Evolutionary conservation across 1,140 invertebrate species (phyloP).

Genomic region (Macrostomum lignano): DNA sequence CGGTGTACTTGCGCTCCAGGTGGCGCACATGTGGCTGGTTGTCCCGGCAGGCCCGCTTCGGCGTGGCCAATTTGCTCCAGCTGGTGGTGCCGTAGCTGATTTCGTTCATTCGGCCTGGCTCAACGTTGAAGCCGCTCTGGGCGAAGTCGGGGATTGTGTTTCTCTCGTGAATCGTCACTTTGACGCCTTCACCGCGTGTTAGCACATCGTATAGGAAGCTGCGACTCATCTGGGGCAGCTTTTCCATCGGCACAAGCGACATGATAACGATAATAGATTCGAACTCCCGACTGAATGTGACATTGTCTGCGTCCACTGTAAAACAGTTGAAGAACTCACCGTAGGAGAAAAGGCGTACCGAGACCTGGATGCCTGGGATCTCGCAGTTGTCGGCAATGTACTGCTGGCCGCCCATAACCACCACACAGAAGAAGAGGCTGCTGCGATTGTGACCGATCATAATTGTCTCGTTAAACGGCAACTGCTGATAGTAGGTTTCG

Average conservation of each 20-base stretch:
- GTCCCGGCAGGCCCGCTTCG: neutral
- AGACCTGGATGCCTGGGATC: neutral
- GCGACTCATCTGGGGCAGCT: neutral
- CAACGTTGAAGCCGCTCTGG: conserved; percentile 4
- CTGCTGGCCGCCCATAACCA: neutral
- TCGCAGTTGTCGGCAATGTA: neutral
- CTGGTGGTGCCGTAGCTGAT: neutral
- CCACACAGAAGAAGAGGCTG: neutral
- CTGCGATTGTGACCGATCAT: neutral
- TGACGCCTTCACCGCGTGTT: conserved; percentile 1
- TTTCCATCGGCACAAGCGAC: neutral
- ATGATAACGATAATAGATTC: neutral
- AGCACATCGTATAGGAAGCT: neutral
- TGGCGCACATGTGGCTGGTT: neutral
- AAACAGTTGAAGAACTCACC: conserved; percentile 1
- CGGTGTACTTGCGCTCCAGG: neutral
- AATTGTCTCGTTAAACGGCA: neutral
- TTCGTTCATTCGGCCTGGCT: conserved; percentile 5
- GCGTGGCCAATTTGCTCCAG: neutral
- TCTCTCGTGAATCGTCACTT: neutral
- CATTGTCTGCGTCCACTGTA: neutral
- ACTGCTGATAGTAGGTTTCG: neutral
- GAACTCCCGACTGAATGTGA: neutral
- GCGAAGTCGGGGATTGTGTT: conserved; percentile 3
- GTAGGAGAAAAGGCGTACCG: neutral